Conservation (phyloP, 2,113 vertebrate species). For the Theropithecus gelada region DNA sequence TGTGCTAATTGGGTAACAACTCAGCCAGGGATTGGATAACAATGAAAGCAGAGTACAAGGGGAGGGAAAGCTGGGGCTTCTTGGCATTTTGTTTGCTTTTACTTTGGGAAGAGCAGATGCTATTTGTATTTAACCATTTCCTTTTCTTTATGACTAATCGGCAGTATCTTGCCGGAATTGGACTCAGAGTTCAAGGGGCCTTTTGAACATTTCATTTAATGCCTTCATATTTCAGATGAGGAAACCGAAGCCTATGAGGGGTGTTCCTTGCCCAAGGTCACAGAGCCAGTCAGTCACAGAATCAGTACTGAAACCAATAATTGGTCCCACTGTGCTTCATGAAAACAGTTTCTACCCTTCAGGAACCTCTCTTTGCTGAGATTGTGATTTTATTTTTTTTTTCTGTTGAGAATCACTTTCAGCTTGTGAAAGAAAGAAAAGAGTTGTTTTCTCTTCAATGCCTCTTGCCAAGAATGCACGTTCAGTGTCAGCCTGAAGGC, state of each 20-base stretch:
- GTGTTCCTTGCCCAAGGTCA: not conserved
- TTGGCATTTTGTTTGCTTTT: conserved; percentile 51
- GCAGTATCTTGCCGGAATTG: conserved; percentile 38
- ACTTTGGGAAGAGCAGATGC: conserved; percentile 51
- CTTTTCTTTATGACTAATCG: conserved; percentile 29
- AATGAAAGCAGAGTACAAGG: not conserved
- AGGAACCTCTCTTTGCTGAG: not conserved
- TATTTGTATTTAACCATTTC: conserved; percentile 39
- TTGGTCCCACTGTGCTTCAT: not conserved
- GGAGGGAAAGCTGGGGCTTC: not conserved
- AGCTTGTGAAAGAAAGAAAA: conserved; percentile 32
- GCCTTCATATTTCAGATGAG: conserved; percentile 44
- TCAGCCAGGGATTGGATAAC: not conserved
- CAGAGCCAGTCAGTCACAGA: not conserved
- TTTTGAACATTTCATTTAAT: not conserved
- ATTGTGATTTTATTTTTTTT: conserved; percentile 2
- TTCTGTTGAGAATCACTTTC: conserved; percentile 30
- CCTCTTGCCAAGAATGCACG: conserved; percentile 22
- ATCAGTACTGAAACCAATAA: not conserved
- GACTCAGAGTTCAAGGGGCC: not conserved
- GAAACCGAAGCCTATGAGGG: not conserved
- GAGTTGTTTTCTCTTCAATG: conserved; percentile 22
- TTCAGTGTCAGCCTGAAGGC: not conserved
- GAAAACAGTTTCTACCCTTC: not conserved
- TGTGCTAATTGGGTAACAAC: not conserved